phyloP scores from a whole-genome alignment of 2,888 invertebrate genomes.

The Kryphioiulus occultus region DNA sequence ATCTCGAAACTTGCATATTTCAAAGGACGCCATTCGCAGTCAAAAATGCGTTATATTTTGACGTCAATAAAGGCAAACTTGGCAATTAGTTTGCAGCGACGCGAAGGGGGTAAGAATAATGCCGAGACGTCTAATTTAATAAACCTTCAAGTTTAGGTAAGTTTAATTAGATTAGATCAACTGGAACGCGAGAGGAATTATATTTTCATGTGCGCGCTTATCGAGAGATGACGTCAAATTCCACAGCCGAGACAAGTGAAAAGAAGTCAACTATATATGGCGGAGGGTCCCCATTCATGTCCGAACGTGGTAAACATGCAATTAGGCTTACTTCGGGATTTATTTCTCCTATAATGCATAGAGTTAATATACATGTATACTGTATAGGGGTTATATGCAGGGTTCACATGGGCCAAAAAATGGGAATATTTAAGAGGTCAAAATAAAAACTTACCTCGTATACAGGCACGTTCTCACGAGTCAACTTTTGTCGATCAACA shows the following conservation, averaged over 20 bases:
- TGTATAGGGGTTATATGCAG: too few relatives aligned
- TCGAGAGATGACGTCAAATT: not conserved
- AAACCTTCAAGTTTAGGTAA: not conserved
- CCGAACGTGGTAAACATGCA: not conserved
- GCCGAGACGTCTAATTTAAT: conserved; percentile 5
- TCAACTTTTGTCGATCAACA: too few relatives aligned
- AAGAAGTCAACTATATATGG: not conserved
- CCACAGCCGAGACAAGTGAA: not conserved
- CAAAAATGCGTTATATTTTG: not conserved
- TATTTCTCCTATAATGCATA: not conserved
- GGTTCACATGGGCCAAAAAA: too few relatives aligned
- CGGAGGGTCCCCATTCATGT: not conserved
- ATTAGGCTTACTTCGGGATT: not conserved
- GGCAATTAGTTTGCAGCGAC: not conserved
- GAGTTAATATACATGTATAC: too few relatives aligned
- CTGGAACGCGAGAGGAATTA: not conserved
- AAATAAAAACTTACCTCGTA: too few relatives aligned
- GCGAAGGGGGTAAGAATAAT: not conserved
- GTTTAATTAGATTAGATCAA: not conserved
- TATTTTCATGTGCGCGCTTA: not conserved
- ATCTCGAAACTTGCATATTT: not conserved
- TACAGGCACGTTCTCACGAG: too few relatives aligned
- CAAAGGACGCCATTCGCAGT: not conserved
- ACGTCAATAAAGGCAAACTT: conserved; percentile 5
- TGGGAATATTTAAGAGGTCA: too few relatives aligned